phyloP scores from a whole-genome alignment of 2,797 vertebrate genomes.

The Psittacula derbiana region DNA sequence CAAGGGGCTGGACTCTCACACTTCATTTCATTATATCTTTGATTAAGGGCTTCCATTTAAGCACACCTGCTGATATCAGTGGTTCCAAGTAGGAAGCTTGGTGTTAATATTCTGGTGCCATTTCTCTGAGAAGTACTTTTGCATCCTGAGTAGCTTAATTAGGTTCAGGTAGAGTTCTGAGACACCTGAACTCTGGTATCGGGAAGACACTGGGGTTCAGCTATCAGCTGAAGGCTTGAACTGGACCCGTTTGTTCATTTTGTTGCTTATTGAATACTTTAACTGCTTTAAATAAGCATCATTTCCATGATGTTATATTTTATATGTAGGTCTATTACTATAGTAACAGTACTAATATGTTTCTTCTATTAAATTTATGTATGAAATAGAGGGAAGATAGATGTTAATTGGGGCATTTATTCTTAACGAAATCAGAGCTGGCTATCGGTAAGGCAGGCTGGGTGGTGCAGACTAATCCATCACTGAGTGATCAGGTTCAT shows the following conservation, averaged over 20 bases:
- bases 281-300: not conserved
- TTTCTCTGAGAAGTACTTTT: not conserved
- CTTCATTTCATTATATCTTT: not conserved
- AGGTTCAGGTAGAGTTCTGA: not conserved
- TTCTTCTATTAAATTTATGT: not conserved
- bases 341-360: not conserved
- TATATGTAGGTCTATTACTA: not conserved
- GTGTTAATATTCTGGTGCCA: not conserved
- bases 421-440: not conserved
- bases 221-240: not conserved
- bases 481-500: fast-evolving
- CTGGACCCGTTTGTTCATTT: not conserved
- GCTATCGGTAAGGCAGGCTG: not conserved
- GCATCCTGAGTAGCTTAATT: not conserved
- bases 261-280: not conserved
- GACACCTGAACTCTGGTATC: not conserved
- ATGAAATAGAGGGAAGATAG: not conserved
- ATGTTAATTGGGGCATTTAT: not conserved
- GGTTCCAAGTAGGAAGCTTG: not conserved
- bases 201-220: not conserved
- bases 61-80: not conserved
- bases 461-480: not conserved
- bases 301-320: not conserved
- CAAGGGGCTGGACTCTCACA: not conserved
- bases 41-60: slow-evolving; percentile 2